A percentile compares a stretch with the other conserved stretches of the same genome.
phyloP scores from a whole-genome alignment of 2,797 vertebrate genomes.

The Parambassis ranga region DNA sequence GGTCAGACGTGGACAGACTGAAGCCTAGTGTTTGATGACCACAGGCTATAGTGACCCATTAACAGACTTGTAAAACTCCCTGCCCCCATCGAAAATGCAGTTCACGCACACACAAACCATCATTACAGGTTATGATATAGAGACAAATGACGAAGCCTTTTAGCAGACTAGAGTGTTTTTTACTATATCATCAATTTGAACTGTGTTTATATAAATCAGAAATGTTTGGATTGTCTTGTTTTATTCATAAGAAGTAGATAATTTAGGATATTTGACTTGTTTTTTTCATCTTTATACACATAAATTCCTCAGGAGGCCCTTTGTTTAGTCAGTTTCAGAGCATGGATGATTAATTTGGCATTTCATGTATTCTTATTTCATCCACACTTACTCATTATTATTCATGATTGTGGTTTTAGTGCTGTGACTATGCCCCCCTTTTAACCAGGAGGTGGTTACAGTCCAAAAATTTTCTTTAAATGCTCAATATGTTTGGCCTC shows the following conservation, averaged over 20 bases:
- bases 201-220: background rate
- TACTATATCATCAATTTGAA: background rate
- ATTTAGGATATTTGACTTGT: background rate
- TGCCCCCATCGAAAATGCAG: slow-evolving; percentile 42
- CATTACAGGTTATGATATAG: background rate
- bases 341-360: background rate
- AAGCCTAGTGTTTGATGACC: slow-evolving; percentile 34
- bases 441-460: slow-evolving; percentile 10
- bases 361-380: slow-evolving; percentile 12
- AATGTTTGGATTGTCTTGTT: background rate
- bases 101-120: slow-evolving; percentile 4
- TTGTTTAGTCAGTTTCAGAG: slow-evolving; percentile 8
- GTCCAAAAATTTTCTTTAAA: slow-evolving; percentile 24
- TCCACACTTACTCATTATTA: slow-evolving; percentile 19
- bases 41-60: slow-evolving; percentile 58
- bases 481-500: slow-evolving; percentile 23
- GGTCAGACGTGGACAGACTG: slow-evolving; percentile 48
- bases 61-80: slow-evolving; percentile 42
- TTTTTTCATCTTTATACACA: background rate
- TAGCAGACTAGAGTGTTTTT: background rate
- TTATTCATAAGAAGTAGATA: background rate
- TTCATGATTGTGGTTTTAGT: slow-evolving; percentile 33
- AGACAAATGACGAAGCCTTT: background rate
- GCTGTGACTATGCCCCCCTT: slow-evolving; percentile 12
- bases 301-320: background rate